These are phyloP conservation scores for Equus przewalskii DNA, from an alignment of 2,113 vertebrate genomes.

Conservation along the genomic window DNA sequence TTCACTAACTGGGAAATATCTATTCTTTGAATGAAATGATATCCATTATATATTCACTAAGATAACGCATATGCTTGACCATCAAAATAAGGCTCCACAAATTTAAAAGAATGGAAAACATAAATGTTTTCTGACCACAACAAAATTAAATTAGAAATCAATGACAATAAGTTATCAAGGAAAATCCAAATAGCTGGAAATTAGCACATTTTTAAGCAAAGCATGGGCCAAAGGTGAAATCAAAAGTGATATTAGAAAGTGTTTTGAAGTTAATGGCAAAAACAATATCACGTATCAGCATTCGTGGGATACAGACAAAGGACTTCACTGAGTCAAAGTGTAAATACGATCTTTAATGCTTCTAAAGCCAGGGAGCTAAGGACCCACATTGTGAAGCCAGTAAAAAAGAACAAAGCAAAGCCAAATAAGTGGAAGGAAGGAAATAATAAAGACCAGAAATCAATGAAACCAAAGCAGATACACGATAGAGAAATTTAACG, in stretches of 20 bases:
- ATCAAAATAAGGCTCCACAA: not conserved
- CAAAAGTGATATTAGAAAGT: not conserved
- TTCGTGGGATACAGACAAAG: not conserved
- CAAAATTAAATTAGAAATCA: not conserved
- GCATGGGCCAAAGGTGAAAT: not conserved
- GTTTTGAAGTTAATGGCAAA: not conserved
- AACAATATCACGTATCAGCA: not conserved
- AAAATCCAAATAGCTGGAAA: not conserved
- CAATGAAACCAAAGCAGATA: not conserved
- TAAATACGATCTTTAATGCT: not conserved
- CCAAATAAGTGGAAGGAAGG: not conserved
- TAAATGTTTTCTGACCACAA: not conserved
- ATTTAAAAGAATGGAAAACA: not conserved
- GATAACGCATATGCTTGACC: not conserved
- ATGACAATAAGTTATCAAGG: not conserved
- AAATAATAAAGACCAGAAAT: constrained; percentile 41
- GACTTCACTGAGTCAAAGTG: not conserved
- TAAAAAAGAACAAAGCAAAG: not conserved
- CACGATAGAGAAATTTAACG: not conserved
- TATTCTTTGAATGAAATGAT: not conserved
- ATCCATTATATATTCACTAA: not conserved
- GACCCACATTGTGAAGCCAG: not conserved
- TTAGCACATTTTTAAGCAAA: not conserved
- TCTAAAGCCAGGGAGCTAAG: not conserved
- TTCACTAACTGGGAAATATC: not conserved